These are phyloP conservation scores for Chaetodon trifascialis DNA, from an alignment of 2,113 vertebrate genomes.

Conservation along the genomic window DNA sequence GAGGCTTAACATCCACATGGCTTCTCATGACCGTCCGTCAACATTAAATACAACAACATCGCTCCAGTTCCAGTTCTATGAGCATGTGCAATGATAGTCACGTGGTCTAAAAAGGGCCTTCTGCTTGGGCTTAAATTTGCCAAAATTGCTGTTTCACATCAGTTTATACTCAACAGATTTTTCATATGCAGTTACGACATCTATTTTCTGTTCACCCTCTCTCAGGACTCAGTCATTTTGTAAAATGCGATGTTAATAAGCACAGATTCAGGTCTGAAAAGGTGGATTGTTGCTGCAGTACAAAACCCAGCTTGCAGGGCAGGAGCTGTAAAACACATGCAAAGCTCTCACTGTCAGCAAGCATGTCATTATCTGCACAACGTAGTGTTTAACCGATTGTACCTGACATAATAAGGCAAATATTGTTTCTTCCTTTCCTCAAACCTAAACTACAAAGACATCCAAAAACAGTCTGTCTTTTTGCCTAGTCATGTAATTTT, in stretches of 20 bases:
- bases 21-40: too few relatives aligned
- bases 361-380: neutral
- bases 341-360: neutral
- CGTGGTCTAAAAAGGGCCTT: neutral
- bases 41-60: too few relatives aligned
- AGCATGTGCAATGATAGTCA: neutral
- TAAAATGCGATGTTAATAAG: slow-evolving; percentile 1
- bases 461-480: neutral
- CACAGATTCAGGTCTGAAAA: neutral
- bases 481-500: neutral
- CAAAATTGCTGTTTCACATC: neutral
- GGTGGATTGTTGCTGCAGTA: neutral
- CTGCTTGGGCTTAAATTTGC: neutral
- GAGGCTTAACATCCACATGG: too few relatives aligned
- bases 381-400: neutral
- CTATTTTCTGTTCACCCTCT: neutral
- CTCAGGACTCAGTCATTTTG: neutral
- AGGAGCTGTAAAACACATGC: neutral
- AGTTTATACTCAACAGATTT: neutral
- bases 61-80: too few relatives aligned
- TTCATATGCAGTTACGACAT: neutral
- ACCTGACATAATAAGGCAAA: neutral
- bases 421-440: neutral
- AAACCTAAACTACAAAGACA: neutral
- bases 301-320: neutral